These are phyloP conservation scores for Cassiopea xamachana DNA, from an alignment of 30 jellyfish, hydroid and myxozoan species.

Conservation along the genomic window DNA sequence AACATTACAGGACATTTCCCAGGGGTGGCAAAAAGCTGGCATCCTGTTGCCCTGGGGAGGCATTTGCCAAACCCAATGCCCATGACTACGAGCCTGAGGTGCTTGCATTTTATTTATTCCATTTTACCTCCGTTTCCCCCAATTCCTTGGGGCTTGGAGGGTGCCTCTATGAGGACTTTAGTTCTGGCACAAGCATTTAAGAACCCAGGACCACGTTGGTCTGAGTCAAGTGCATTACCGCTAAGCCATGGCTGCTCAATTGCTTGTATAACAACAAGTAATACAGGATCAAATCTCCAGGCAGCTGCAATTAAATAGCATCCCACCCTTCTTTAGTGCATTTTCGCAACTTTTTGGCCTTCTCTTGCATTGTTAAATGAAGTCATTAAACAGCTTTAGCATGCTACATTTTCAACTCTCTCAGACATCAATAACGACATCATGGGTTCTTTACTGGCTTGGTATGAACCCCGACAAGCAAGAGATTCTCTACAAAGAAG, in stretches of 20 bases:
- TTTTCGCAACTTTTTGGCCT: not conserved
- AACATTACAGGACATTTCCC: not conserved
- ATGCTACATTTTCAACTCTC: not conserved
- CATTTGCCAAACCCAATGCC: not conserved
- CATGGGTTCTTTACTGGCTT: slow-evolving; percentile 52
- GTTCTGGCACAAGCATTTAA: too few species aligned
- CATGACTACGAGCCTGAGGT: not conserved
- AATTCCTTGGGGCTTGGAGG: too few species aligned
- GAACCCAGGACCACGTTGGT: too few species aligned
- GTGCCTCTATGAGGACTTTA: too few species aligned
- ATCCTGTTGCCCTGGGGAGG: not conserved
- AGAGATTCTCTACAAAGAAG: slow-evolving; percentile 41
- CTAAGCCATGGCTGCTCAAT: too few species aligned
- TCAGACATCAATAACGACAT: slow-evolving; percentile 35
- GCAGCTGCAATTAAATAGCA: too few species aligned
- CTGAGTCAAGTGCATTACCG: too few species aligned
- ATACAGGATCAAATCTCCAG: too few species aligned
- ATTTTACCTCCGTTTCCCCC: too few species aligned
- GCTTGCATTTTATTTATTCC: too few species aligned
- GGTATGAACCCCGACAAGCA: slow-evolving; percentile 53
- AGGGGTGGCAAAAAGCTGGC: not conserved
- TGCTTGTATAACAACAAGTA: too few species aligned
- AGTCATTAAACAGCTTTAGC: not conserved
- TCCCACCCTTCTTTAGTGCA: too few species aligned
- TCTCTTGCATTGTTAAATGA: not conserved